Evolutionary conservation across 1,140 invertebrate genomes (phyloP), one percentile per base, ranked within the genome.

Genomic region (Drosophila watanabei): DNA sequence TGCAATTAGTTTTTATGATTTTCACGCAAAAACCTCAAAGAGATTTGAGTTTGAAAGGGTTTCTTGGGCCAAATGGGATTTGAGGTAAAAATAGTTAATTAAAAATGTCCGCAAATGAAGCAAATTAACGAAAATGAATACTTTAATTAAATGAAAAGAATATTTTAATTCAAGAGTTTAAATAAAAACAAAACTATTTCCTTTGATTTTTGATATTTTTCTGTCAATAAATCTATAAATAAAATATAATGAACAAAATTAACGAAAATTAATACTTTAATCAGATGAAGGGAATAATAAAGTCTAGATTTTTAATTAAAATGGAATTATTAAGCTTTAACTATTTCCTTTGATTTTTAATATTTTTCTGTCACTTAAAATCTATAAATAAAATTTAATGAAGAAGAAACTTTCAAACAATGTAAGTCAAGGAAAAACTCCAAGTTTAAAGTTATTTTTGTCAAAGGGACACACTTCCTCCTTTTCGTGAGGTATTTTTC

Each of bases 1-100:
- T 1, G 18, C 18, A 32, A 33, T 52, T 52, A 18, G 49, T 52
- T 52, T 52, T 52, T 52, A 52, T 13, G 30, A 33, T 32, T 52
- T 52, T 18, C 28, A 52, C 2, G 20, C 18, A 39, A 37, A 37
- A 37, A 39, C 33, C 33, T 56, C 52, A 56, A 56, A 56, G 9
- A 6, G 20, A 24, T 37, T 35, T 37, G 33, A 16, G 20, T 24
- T 56, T 24, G 2, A 32, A 52, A 33, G 49, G 49, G 30, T 33
- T 52, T 18, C 28, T 32, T 18, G 11, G 28, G 10, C 30, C 0
- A 3, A 18, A 52, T 52, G n/a, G 10, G 14, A 35, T 35, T 35
- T 2, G 2, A 13, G 8, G 33, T 13, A 13, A 5, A 39, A 37
- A 39, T 11, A 56, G 52, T 56, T 39, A 24, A 56, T 56, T 56